These are phyloP conservation scores for Anadara kagoshimensis DNA, from an alignment of 1,140 invertebrate genomes.

Conservation along the genomic window DNA sequence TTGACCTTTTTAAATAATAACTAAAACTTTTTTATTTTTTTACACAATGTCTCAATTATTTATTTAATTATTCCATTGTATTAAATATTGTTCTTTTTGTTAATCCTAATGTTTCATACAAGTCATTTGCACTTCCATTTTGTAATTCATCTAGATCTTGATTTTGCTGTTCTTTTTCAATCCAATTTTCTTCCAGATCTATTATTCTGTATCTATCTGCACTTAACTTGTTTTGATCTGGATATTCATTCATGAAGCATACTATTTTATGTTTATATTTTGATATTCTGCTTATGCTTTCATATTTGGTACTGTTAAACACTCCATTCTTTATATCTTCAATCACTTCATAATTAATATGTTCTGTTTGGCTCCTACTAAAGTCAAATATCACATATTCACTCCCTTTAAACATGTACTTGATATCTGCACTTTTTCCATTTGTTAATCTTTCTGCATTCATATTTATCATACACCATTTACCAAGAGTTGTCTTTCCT, in stretches of 20 bases:
- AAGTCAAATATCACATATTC: constrained; percentile 9
- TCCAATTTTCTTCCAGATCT: no score
- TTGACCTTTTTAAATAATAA: no score
- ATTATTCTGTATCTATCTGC: constrained; percentile 2
- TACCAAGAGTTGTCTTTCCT: neutral
- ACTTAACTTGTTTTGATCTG: neutral
- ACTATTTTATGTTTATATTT: neutral
- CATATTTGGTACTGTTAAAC: constrained; percentile 2
- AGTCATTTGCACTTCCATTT: no score
- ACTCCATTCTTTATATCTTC: constrained; percentile 15
- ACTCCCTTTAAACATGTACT: neutral
- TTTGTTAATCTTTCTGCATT: neutral
- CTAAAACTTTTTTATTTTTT: no score
- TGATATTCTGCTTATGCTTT: neutral
- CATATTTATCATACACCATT: neutral
- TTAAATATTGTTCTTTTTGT: no score
- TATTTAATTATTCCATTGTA: no score
- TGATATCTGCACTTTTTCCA: neutral
- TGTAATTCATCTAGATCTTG: no score
- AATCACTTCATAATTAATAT: constrained; percentile 6
- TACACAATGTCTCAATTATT: no score
- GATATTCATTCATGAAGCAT: neutral
- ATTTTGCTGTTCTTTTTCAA: no score
- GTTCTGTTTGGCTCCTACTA: neutral
- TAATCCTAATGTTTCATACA: no score